phyloP scores from a whole-genome alignment of 2,797 vertebrate genomes.

The Ctenosaura bakeri region DNA sequence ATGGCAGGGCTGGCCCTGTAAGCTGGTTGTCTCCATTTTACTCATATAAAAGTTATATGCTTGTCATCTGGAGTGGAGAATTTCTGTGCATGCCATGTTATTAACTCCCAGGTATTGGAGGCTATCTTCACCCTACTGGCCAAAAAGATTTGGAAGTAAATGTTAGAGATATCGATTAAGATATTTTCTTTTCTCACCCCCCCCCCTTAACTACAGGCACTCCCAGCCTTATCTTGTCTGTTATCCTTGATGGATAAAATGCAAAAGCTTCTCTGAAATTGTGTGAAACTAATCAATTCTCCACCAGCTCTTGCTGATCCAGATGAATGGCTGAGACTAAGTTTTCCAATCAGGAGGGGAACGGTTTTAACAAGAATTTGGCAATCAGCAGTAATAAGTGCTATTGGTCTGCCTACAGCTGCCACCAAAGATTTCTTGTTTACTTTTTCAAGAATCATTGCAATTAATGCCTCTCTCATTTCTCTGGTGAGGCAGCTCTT shows the following conservation, averaged over 20 bases:
- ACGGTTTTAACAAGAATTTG: constrained; percentile 49
- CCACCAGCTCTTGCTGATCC: constrained; percentile 41
- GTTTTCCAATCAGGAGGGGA: constrained; percentile 55
- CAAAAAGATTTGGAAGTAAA: not conserved
- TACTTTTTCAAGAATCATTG: constrained; percentile 52
- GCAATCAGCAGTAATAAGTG: constrained; percentile 30
- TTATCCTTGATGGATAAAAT: constrained; percentile 44
- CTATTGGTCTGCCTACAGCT: constrained; percentile 34
- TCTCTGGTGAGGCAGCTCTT: constrained; percentile 43
- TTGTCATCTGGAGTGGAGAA: not conserved
- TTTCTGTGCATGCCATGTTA: not conserved
- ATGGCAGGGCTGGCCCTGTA: not conserved
- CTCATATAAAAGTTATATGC: not conserved
- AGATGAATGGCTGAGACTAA: constrained; percentile 46
- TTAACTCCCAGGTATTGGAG: not conserved
- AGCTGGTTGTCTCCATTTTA: not conserved
- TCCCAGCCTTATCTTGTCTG: constrained; percentile 21
- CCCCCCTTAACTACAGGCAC: not conserved
- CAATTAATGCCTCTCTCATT: constrained; percentile 45
- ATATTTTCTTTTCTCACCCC: not conserved
- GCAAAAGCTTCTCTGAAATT: constrained; percentile 55
- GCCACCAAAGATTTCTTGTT: constrained; percentile 51
- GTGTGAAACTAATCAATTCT: constrained; percentile 33
- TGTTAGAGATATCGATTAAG: not conserved
- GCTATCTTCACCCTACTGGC: not conserved